Percentiles rank a stretch among this genome's conserved stretches.
Conservation (phyloP, 2,113 vertebrate species). For the Himantopus leucocephalus region DNA sequence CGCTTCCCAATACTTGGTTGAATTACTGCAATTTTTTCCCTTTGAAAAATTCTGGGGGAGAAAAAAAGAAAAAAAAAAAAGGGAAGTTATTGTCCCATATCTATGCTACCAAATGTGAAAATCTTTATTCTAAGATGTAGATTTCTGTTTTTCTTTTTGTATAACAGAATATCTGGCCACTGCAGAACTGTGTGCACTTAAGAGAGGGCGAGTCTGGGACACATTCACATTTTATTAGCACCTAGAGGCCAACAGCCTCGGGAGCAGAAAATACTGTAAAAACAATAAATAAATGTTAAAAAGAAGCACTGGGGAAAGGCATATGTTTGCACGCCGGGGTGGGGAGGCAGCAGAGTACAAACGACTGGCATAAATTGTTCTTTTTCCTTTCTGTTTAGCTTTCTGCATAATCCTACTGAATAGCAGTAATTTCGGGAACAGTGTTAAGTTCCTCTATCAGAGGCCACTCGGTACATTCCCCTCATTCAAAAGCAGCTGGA, state of each 20-base stretch:
- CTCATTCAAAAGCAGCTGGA: constrained; percentile 42
- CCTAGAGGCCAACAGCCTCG: background rate
- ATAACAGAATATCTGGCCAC: background rate
- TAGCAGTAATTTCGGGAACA: constrained; percentile 7
- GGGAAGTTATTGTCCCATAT: background rate
- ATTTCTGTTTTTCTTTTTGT: background rate
- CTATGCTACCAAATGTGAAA: background rate
- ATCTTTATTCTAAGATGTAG: background rate
- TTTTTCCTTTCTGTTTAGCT: background rate
- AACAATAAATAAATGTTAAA: background rate
- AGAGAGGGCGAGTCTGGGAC: background rate
- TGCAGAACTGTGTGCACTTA: background rate
- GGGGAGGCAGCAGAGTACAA: background rate
- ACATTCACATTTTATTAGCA: constrained; percentile 1
- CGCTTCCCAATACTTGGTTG: too few species aligned
- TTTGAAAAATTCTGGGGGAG: background rate
- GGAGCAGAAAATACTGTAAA: constrained; percentile 1
- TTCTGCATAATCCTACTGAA: constrained; percentile 22
- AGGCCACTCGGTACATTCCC: background rate
- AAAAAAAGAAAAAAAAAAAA: background rate
- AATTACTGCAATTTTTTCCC: background rate
- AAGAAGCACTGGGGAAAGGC: background rate
- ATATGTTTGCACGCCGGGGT: background rate
- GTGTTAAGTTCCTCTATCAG: constrained; percentile 32
- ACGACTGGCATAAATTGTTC: background rate